Base-by-base conservation (phyloP, 92 coral and sea anemone genomes). In the Palythoa heliodiscus region DNA sequence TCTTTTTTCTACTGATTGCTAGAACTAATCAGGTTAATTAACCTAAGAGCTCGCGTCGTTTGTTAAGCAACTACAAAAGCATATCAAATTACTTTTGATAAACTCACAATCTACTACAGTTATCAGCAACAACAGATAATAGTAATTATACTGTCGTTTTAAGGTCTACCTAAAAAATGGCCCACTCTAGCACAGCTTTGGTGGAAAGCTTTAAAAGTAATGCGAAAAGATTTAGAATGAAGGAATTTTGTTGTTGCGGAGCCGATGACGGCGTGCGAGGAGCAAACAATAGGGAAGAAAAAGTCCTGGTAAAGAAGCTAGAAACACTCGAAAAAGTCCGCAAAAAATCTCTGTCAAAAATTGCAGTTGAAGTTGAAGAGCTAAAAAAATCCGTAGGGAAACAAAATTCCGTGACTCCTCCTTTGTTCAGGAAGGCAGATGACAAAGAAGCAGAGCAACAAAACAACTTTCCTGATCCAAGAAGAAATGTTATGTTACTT, bases 251-350 rank as follows among this genome's bases (percentile, higher is more conserved):
- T 75, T 60, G 6, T 75, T 14, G 25, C 8, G 50, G 50, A 43
- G 50, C 50, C 6, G 69, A 77, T n/a, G 1, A 29, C 35, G 70
- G 37, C 70, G 69, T 57, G 14, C 40, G 50, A 10, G 69, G 69
- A 10, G 82, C 82, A 22, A 77, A 77, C 16, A 23, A 77, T 12
- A 55, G 82, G 50, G 82, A 77, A 37, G 69, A 77, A 7, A 77
- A 29, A 9, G 57, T 25, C 70, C 54, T 77, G 69, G 57, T 15
- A 24, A 77, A 57, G n/a, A 60, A 66, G 70, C 69, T 77, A 8
- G 69, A 67, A 17, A 53, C 82, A 8, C 68, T 77, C 19, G 82
- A 77, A 38, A 77, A 24, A 5, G 48, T 23, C 17, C 82, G 68
- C 20, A 35, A 35, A 13, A 55, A 53, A 19, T 23, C 24, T 16